Conservation (phyloP, 2,797 vertebrate species). For the Uromys caudimaculatus region DNA sequence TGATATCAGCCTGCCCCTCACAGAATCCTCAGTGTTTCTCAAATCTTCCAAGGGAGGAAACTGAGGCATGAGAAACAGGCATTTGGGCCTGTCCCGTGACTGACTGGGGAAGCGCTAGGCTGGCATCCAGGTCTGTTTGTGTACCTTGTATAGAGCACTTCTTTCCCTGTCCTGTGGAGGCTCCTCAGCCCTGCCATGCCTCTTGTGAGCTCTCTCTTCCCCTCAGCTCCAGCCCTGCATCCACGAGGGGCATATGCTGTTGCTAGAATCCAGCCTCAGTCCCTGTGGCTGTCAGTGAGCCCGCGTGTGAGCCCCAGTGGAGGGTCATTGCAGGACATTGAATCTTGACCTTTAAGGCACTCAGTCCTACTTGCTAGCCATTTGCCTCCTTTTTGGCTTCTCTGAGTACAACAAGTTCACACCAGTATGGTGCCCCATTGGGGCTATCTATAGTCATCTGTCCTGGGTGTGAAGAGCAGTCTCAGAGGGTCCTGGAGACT, state of each 20-base stretch:
- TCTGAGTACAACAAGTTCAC: accelerated
- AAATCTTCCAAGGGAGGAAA: accelerated
- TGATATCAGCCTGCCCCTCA: background rate
- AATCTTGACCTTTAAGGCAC: background rate
- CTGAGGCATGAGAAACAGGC: background rate
- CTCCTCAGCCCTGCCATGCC: too few relatives aligned
- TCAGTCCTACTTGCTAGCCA: background rate
- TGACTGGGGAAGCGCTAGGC: background rate
- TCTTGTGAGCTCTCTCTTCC: background rate
- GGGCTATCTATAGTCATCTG: accelerated
- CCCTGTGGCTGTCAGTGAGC: background rate
- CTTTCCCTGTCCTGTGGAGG: background rate
- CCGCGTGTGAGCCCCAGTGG: background rate
- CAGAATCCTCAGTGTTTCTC: accelerated
- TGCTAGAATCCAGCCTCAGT: background rate
- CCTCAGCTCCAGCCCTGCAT: background rate
- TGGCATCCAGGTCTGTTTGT: background rate
- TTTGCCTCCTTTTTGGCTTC: background rate
- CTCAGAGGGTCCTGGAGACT: background rate
- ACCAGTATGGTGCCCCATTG: accelerated
- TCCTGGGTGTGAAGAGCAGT: too few relatives aligned
- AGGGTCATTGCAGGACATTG: background rate
- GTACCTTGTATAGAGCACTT: background rate
- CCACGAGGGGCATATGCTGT: background rate
- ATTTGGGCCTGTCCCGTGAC: background rate